A percentile compares a stretch with the other conserved stretches of the same genome.
These are phyloP conservation scores for Umimayanthus kanabou DNA, from an alignment of 92 coral and sea anemone genomes.

Conservation along the genomic window DNA sequence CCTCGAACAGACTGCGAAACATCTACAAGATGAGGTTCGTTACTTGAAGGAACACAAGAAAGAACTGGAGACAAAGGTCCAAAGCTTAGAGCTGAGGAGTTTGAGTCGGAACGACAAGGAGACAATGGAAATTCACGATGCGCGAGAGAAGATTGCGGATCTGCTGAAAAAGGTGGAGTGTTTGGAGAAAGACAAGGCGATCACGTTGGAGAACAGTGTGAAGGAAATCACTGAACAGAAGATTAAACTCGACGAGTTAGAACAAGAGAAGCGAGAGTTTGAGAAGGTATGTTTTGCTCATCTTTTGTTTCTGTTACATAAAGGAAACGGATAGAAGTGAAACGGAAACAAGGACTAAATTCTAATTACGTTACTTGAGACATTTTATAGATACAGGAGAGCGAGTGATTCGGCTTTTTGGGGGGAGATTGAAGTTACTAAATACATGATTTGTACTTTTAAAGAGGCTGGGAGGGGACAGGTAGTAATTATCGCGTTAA, in stretches of 20 bases:
- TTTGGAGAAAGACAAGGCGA: conserved; percentile 65
- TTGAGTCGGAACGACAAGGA: conserved; percentile 75
- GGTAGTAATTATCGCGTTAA: too few species aligned
- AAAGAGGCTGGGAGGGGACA: neutral
- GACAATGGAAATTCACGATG: conserved; percentile 67
- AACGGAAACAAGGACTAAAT: neutral
- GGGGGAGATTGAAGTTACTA: neutral
- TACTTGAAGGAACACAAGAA: conserved; percentile 88
- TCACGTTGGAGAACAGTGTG: conserved; percentile 56
- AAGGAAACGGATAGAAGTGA: neutral
- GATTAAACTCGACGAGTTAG: conserved; percentile 71
- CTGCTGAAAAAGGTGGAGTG: conserved; percentile 61
- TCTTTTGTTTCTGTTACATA: neutral
- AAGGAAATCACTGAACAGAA: conserved; percentile 74
- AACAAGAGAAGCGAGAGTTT: conserved; percentile 67
- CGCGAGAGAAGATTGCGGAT: conserved; percentile 77
- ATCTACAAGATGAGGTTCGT: conserved; percentile 78
- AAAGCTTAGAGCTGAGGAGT: conserved; percentile 80
- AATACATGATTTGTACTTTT: neutral
- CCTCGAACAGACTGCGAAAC: conserved; percentile 72
- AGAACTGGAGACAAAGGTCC: conserved; percentile 85
- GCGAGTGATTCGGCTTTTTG: neutral
- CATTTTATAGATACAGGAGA: neutral
- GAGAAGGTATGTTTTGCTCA: conserved; percentile 44
- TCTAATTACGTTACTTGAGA: neutral